Percentiles rank a stretch among this genome's conserved stretches.
phyloP scores from a whole-genome alignment of 2,888 invertebrate genomes.

The Cephonodes hylas region DNA sequence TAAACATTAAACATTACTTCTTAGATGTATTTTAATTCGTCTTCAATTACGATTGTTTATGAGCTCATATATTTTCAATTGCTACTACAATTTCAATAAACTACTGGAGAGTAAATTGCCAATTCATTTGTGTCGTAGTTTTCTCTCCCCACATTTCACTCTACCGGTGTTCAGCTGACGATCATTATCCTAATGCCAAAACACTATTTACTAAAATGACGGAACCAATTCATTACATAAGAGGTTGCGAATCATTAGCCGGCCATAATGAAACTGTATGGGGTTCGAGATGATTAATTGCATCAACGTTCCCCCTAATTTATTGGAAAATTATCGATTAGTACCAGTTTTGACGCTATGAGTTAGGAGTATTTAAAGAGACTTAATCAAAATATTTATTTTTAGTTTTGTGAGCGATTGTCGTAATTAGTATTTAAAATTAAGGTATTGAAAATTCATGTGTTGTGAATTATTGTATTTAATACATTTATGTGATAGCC shows the following conservation, averaged over 20 bases:
- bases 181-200: constrained; percentile 26
- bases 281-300: constrained; percentile 51
- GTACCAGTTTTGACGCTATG: neutral
- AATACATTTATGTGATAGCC: no score
- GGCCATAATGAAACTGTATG: constrained; percentile 28
- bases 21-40: no score
- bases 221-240: constrained; percentile 34
- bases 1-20: neutral
- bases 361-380: neutral
- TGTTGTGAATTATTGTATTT: neutral
- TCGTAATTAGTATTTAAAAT: no score
- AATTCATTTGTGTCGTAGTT: no score
- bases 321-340: constrained; percentile 16
- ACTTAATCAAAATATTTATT: no score
- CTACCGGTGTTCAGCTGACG: constrained; percentile 16
- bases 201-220: constrained; percentile 31
- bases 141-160: neutral
- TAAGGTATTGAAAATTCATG: no score
- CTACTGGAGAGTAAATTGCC: no score
- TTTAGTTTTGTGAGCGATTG: no score
- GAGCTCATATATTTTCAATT: no score
- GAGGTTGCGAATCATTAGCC: constrained; percentile 49
- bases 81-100: no score
- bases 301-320: constrained; percentile 25
- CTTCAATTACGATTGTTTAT: no score